phyloP scores from a whole-genome alignment of 2,113 vertebrate species.

The Psettodes erumei region DNA sequence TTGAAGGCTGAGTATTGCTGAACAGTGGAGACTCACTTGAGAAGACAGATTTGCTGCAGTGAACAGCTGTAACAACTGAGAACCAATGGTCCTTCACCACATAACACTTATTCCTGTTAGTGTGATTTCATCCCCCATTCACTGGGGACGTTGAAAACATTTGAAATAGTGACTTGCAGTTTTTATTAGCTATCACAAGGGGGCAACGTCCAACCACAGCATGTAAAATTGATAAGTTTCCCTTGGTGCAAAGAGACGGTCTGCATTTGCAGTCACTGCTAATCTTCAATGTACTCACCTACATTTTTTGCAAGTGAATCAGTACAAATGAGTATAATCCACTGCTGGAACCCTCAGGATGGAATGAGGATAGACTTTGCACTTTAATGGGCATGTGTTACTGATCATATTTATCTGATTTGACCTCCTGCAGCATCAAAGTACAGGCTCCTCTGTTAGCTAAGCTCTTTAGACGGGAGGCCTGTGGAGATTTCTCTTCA shows the following conservation, averaged over 20 bases:
- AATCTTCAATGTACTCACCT: constrained; percentile 14
- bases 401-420: constrained; percentile 64
- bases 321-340: constrained; percentile 21
- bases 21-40: not conserved
- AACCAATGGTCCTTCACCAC: not conserved
- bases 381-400: constrained; percentile 40
- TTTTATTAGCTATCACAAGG: constrained; percentile 72
- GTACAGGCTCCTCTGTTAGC: constrained; percentile 26
- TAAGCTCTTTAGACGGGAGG: constrained; percentile 41
- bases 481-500: constrained; percentile 59
- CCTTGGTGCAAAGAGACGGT: not conserved
- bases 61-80: not conserved
- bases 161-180: constrained; percentile 61
- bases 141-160: constrained; percentile 22
- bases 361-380: constrained; percentile 20
- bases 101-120: not conserved
- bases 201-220: constrained; percentile 70
- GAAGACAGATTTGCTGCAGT: not conserved
- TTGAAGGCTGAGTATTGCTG: not conserved
- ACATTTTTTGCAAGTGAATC: not conserved
- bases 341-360: constrained; percentile 16
- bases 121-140: constrained; percentile 7
- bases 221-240: constrained; percentile 34
- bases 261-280: not conserved
- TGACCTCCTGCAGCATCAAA: constrained; percentile 57